Base-by-base conservation (phyloP, 2,888 invertebrate species). In the Cephus nigrinus region DNA sequence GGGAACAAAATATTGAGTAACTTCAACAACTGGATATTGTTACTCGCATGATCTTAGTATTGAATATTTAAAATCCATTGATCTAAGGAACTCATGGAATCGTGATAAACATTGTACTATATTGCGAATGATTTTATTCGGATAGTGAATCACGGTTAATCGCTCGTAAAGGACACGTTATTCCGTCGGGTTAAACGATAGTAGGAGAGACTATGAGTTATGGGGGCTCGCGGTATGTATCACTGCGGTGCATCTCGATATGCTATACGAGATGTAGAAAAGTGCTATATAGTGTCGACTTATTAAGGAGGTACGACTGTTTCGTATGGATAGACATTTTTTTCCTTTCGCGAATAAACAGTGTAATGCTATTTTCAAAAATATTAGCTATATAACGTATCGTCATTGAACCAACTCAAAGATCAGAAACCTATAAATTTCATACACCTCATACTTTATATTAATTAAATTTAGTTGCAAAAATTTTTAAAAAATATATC, bases 151-250 rank as follows among this genome's bases (percentile, higher is more conserved):
- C 40, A 32, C 71, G 31, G 9, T 71, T 71, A 71, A 71, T 71
- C 71, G 71, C 71, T 71, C 31, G 71, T 71, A 71, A 71, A 30
- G 71, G 71, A 71, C 71, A 32, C 31, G 71, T 32, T 71, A 71
- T 31, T 71, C 71, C 71, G 31, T 71, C 32, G 31, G 71, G 71
- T 30, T 32, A 32, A 71, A 71, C 71, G 71, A 4, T 31, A 31
- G 71, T 71, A 12, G 30, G 5, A 71, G 31, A 55, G 40, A 23
- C 71, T 71, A 71, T 31, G 71, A 71, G 31, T 71, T 71, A 71
- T 30, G 12, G 31, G 1, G 15, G 31, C 15, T 11, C 71, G 71
- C 31, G 31, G 31, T 23, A 55, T 31, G 71, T 71, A 71, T 71
- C 71, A 15, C 31, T 32, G 30, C 1, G 71, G 31, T 71, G 32